phyloP scores from a whole-genome alignment of 1,140 invertebrate species.

The Orchesella cincta region DNA sequence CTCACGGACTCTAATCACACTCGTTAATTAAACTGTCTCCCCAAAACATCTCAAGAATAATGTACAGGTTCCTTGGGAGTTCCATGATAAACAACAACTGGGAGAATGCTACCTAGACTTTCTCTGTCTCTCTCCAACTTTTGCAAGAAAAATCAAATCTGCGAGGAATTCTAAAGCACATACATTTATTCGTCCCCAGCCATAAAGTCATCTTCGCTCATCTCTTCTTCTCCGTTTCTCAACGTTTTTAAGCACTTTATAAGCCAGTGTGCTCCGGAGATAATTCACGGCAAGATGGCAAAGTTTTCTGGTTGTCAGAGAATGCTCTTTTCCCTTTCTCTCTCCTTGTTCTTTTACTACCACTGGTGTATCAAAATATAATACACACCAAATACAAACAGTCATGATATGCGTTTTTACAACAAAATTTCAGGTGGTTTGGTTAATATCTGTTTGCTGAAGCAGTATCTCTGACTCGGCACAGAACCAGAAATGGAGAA shows the following conservation, averaged over 20 bases:
- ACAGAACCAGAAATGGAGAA: background rate
- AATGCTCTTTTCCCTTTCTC: background rate
- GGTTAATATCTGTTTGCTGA: no score
- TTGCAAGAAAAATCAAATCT: conserved; percentile 30
- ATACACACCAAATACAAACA: background rate
- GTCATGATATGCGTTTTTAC: no score
- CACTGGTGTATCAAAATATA: background rate
- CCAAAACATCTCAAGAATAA: conserved; percentile 50
- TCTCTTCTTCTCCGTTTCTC: conserved; percentile 1
- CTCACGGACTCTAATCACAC: conserved; percentile 49
- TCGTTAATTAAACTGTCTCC: conserved; percentile 52
- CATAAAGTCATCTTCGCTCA: conserved; percentile 21
- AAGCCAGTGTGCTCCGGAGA: background rate
- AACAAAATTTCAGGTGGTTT: no score
- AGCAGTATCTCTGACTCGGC: no score
- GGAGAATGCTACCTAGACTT: conserved; percentile 32
- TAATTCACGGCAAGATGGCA: background rate
- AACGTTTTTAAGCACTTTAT: background rate
- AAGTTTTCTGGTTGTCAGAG: no score
- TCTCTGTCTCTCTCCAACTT: conserved; percentile 15
- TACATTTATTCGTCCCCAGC: conserved; percentile 29
- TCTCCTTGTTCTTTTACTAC: background rate
- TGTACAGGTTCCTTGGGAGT: conserved; percentile 50
- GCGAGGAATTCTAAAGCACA: conserved; percentile 16
- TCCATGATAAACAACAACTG: conserved; percentile 50